These are phyloP conservation scores for Amphilophus citrinellus DNA, from an alignment of 2,113 vertebrate genomes.

Conservation along the genomic window DNA sequence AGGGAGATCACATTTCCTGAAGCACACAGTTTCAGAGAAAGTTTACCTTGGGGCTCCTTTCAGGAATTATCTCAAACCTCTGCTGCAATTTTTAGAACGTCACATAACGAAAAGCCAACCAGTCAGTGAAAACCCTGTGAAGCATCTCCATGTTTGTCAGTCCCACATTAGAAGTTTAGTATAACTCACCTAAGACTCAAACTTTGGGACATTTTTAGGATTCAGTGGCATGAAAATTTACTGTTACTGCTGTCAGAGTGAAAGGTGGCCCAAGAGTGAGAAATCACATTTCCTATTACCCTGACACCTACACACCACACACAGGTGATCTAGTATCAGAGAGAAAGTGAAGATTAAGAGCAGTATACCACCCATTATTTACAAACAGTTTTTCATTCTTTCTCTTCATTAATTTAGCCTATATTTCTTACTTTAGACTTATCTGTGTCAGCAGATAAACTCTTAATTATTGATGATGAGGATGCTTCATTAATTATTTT, in stretches of 20 bases:
- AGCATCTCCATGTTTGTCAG: background rate
- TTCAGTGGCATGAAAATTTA: constrained; percentile 7
- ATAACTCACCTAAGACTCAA: background rate
- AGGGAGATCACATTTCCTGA: background rate
- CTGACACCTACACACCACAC: background rate
- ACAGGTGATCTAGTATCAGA: constrained; percentile 2
- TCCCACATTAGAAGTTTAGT: constrained; percentile 4
- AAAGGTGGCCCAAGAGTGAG: constrained; percentile 14
- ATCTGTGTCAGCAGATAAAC: constrained; percentile 12
- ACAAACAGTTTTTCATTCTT: background rate
- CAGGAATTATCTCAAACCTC: background rate
- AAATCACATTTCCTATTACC: constrained; percentile 7
- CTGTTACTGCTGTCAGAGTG: background rate
- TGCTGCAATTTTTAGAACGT: background rate
- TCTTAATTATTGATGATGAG: background rate
- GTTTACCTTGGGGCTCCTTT: background rate
- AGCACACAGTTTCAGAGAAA: background rate
- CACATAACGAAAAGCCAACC: background rate
- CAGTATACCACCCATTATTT: background rate
- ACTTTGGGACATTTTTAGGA: constrained; percentile 8
- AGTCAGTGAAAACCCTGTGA: background rate
- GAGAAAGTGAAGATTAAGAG: background rate
- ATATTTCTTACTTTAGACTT: background rate
- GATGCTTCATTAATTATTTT: constrained; percentile 30
- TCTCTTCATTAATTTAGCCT: background rate